Percentiles rank a stretch among this genome's conserved stretches.
These are phyloP conservation scores for Crotalus viridis DNA, from an alignment of 2,113 vertebrate genomes.

Conservation along the genomic window DNA sequence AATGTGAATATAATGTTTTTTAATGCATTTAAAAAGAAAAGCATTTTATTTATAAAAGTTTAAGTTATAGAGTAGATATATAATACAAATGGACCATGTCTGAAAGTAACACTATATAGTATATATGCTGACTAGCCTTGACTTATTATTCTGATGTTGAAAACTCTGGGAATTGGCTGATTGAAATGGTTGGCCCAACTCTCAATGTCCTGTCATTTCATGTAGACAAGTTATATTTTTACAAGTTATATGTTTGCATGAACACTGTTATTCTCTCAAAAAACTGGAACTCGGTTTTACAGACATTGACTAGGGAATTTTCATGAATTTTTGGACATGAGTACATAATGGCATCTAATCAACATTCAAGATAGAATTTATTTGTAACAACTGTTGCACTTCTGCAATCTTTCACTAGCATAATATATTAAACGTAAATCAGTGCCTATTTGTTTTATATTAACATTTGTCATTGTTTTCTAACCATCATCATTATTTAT, in stretches of 20 bases:
- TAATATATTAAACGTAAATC: background rate
- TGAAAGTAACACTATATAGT: background rate
- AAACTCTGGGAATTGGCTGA: slow-evolving; percentile 41
- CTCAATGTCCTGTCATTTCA: background rate
- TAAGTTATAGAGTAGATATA: background rate
- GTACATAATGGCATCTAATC: slow-evolving; percentile 5
- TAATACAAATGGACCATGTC: slow-evolving; percentile 13
- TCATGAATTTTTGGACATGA: slow-evolving; percentile 29
- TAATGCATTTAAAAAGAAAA: slow-evolving; percentile 17
- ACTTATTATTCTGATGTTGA: slow-evolving; percentile 26
- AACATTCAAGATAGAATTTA: background rate
- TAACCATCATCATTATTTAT: background rate
- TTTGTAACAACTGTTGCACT: background rate
- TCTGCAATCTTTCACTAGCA: background rate
- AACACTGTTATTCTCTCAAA: slow-evolving; percentile 18
- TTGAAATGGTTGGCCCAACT: slow-evolving; percentile 23
- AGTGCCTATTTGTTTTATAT: background rate
- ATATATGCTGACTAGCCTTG: slow-evolving; percentile 10
- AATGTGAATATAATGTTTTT: background rate
- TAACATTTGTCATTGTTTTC: background rate
- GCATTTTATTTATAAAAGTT: slow-evolving; percentile 19
- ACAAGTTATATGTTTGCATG: slow-evolving; percentile 37
- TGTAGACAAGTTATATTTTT: background rate
- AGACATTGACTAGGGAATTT: slow-evolving; percentile 34
- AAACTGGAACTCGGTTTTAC: slow-evolving; percentile 37